Conservation (phyloP, 2,888 invertebrate species). For the Zonitis immaculata region DNA sequence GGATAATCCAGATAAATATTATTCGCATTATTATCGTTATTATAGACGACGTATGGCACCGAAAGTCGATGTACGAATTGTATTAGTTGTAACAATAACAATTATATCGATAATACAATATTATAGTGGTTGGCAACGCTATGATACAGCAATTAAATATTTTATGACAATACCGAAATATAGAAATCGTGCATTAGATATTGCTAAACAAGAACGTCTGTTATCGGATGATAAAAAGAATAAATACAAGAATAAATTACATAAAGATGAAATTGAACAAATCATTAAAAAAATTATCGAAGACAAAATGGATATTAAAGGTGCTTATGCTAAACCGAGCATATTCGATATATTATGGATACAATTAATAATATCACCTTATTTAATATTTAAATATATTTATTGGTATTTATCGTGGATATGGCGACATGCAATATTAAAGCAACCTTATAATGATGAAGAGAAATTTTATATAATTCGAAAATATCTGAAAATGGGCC, state of each 20-base stretch:
- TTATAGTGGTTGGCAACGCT: conserved; percentile 73
- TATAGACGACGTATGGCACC: conserved; percentile 83
- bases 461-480: conserved; percentile 83
- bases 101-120: conserved; percentile 84
- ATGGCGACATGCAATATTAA: conserved; percentile 70
- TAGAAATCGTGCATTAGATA: conserved; percentile 70
- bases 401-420: conserved; percentile 77
- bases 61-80: conserved; percentile 86
- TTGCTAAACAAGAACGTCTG: conserved; percentile 59
- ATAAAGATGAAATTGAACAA: conserved; percentile 72
- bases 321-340: conserved; percentile 84
- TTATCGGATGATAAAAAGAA: conserved; percentile 49
- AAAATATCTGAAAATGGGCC: conserved; percentile 68
- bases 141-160: conserved; percentile 80
- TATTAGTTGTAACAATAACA: conserved; percentile 77
- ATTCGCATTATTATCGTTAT: conserved; percentile 87
- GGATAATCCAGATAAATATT: conserved; percentile 90
- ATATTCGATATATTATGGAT: conserved; percentile 76
- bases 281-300: conserved; percentile 78
- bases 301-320: conserved; percentile 91
- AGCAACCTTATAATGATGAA: conserved; percentile 72
- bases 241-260: conserved; percentile 26
- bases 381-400: conserved; percentile 64
- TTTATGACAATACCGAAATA: conserved; percentile 85
- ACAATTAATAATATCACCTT: conserved; percentile 75